Conservation (phyloP, 2,797 vertebrate genomes). For the Apogon hyalosoma region DNA sequence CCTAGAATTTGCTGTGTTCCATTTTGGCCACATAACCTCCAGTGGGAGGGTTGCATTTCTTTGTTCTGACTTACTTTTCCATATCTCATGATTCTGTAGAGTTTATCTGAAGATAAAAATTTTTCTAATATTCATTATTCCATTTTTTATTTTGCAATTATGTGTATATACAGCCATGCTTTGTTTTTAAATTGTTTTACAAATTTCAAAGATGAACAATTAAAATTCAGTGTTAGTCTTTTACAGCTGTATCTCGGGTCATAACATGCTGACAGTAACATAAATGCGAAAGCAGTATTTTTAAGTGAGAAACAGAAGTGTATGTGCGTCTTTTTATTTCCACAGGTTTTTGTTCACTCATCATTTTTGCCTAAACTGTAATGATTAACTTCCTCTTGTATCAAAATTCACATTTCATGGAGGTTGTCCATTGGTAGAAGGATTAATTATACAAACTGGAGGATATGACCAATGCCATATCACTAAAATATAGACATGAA, state of each 20-base stretch:
- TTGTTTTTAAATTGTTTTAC: constrained; percentile 62
- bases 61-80: constrained; percentile 68
- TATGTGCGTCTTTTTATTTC: constrained; percentile 9
- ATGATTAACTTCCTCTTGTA: background rate
- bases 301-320: constrained; percentile 50
- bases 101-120: constrained; percentile 46
- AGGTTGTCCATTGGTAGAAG: constrained; percentile 9
- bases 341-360: constrained; percentile 27
- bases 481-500: constrained; percentile 3
- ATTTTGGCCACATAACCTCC: constrained; percentile 55
- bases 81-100: constrained; percentile 72
- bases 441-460: constrained; percentile 37
- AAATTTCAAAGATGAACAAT: constrained; percentile 60
- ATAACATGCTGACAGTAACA: constrained; percentile 59
- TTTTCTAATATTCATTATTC: constrained; percentile 40
- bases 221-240: constrained; percentile 82
- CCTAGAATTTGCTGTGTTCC: constrained; percentile 57
- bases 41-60: constrained; percentile 58
- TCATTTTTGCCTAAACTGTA: constrained; percentile 5
- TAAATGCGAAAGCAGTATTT: constrained; percentile 63
- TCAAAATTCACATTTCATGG: background rate
- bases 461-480: background rate
- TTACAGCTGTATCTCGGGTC: constrained; percentile 61
- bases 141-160: constrained; percentile 65
- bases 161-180: constrained; percentile 71